phyloP scores from a whole-genome alignment of 35 echinoderm and acorn worm species.

The Apostichopus parvimensis region DNA sequence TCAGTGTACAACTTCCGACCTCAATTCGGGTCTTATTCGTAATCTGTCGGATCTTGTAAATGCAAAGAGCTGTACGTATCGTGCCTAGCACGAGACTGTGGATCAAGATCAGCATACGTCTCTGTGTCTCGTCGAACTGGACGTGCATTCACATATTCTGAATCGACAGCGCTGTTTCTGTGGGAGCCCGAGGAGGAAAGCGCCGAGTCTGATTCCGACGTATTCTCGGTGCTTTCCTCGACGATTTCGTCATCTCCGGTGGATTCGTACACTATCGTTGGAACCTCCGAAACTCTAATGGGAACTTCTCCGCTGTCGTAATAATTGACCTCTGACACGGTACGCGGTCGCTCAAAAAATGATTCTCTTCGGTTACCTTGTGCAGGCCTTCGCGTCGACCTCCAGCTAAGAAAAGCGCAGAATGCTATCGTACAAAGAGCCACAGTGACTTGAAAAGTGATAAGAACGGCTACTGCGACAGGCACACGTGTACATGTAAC shows the following conservation, averaged over 20 bases:
- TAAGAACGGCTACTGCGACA: slow-evolving; percentile 61
- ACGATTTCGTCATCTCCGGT: slow-evolving; percentile 10
- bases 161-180: slow-evolving; percentile 14
- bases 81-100: slow-evolving; percentile 22
- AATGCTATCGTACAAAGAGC: slow-evolving; percentile 62
- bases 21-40: not conserved
- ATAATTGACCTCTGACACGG: slow-evolving; percentile 47
- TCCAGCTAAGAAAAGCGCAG: slow-evolving; percentile 34
- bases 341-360: slow-evolving; percentile 16
- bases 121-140: slow-evolving; percentile 23
- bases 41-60: not conserved
- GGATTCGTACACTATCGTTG: slow-evolving; percentile 42
- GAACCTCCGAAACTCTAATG: slow-evolving; percentile 5
- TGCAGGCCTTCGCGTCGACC: not conserved
- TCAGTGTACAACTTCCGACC: too few relatives aligned
- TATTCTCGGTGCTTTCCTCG: not conserved
- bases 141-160: slow-evolving; percentile 38
- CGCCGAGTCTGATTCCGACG: slow-evolving; percentile 40
- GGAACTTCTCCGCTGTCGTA: slow-evolving; percentile 44
- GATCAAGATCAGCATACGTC: slow-evolving; percentile 48
- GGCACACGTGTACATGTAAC: slow-evolving; percentile 49
- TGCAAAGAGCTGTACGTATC: slow-evolving; percentile 47
- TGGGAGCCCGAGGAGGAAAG: slow-evolving; percentile 38
- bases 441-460: slow-evolving; percentile 67
- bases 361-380: not conserved